Base-by-base conservation (phyloP, 2,888 invertebrate genomes). In the Orgyia antiqua region DNA sequence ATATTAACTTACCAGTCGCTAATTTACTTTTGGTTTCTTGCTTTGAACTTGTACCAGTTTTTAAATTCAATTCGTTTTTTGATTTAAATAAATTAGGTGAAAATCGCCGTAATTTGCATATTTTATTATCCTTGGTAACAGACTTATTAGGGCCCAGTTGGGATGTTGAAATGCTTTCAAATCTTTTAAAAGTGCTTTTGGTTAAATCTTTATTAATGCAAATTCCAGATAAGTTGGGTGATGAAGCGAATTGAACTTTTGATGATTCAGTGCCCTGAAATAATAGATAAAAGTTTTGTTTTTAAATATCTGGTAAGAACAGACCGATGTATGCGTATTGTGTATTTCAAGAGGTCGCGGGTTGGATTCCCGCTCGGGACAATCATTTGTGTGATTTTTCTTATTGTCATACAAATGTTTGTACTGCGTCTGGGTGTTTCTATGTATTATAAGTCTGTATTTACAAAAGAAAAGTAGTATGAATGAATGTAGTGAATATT, bases 201-300 rank as follows among this genome's bases (percentile, higher is more conserved):
- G 53, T 36, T 2, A 58, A 71, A 4, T 77, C 72, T 1, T 58
- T 60, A 0, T 49, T 42, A 6, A 39, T 32, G 0, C 58, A 52
- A 12, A 68, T 30, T 0, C 63, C 65, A 0, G 75, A 72, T 8
- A 86, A 52, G 33, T 84, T 84, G 1, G 84, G 84, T 30, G 79
- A 83, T 0, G 84, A 86, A 2, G 75, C 70, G 31, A 76, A 84
- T 45, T 84, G 82, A 3, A 59, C 36, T 53, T 71, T 83, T 1
- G 68, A 47, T 10, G 54, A 39, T 38, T 83, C 83, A 18, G 59
- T 23, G 5, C 57, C 68, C 84, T 84, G 13, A 6, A 34, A 34
- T 4, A 1, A 69, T 66, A 7, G n/a, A n/a, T n/a, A 24, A 37
- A 17, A 7, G 17, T 5, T 5, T 5, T 17, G 7, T 17, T 17